Base-by-base conservation (phyloP, 1,140 invertebrate species). In the Atta cephalotes region DNA sequence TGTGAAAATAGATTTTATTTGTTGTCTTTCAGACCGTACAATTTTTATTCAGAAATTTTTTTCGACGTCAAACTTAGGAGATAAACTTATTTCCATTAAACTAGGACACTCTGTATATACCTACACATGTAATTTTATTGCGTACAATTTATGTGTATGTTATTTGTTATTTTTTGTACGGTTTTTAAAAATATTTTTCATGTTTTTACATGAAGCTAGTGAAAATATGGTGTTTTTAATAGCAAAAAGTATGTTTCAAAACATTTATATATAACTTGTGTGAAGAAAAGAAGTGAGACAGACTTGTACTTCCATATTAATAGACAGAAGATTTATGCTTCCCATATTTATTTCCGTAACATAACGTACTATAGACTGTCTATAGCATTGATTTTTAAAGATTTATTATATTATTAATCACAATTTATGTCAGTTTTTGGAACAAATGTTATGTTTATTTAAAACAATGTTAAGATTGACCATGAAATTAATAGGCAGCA, bases 131-230 rank as follows among this genome's bases (percentile, higher is more conserved):
- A 80, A 68, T 53, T 16, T 66, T 18, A n/a, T 66, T 56, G 31
- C 49, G 56, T 21, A 45, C 16, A 62, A 78, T 63, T 78, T 14
- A n/a, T 68, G 39, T 16, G 14, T 14, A 51, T 45, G 49, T 51
- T 16, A 12, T 14, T 53, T n/a, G 53, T 62, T 62, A 39, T 21
- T 4, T 82, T 12, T 74, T 74, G 25, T 56, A 82, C 4, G 2
- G 14, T 63, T 62, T 84, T 63, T 63, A 74, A 82, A 62, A 49
- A 84, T 49, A 76, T 76, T 76, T 82, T 49, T 49, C 39, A 10
- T 51, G 2, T 14, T 74, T 84, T 76, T 74, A 35, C 68, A 71
- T 58, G 25, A 45, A 25, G 10, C 6, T 58, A 1, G 16, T 60
- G 6, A 5, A 35, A 72, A 60, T 56, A 28, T 31, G 28, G 3